Evolutionary conservation across 2,113 vertebrate species (phyloP).

Genomic region (Nothoprocta pentlandii): DNA sequence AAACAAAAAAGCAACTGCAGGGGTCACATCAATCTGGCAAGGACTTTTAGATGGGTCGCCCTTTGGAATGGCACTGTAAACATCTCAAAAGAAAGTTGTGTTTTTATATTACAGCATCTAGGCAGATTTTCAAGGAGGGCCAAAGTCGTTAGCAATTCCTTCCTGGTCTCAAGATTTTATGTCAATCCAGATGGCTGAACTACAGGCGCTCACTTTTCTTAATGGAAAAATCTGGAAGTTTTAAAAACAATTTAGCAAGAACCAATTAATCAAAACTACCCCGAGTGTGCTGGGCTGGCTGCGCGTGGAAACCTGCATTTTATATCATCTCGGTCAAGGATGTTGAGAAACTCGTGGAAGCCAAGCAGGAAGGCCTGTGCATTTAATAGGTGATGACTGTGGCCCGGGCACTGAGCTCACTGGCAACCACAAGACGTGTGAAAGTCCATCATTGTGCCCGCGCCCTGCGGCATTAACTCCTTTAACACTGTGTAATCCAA

Average conservation of each 20-base stretch:
- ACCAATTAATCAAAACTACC: constrained; percentile 38
- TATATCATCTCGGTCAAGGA: not conserved
- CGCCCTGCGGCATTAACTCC: not conserved
- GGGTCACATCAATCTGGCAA: not conserved
- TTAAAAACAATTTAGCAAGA: constrained; percentile 38
- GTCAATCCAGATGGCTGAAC: constrained; percentile 38
- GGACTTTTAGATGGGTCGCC: not conserved
- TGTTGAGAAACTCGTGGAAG: not conserved
- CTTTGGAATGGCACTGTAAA: not conserved
- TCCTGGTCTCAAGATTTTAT: not conserved
- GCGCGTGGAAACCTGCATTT: not conserved
- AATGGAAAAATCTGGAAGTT: constrained; percentile 53
- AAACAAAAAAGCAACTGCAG: not conserved
- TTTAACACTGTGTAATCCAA: not conserved
- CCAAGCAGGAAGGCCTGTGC: not conserved
- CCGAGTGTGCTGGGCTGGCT: constrained; percentile 12
- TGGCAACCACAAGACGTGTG: not conserved
- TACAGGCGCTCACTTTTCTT: not conserved
- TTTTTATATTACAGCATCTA: not conserved
- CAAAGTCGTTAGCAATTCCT: not conserved
- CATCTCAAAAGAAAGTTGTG: not conserved
- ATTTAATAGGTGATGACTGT: not conserved
- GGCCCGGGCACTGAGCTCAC: not conserved
- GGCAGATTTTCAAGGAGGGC: not conserved
- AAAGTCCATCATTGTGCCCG: not conserved